Evolutionary conservation across 2,113 vertebrate species (phyloP).

Genomic region (Bubo scandiacus): DNA sequence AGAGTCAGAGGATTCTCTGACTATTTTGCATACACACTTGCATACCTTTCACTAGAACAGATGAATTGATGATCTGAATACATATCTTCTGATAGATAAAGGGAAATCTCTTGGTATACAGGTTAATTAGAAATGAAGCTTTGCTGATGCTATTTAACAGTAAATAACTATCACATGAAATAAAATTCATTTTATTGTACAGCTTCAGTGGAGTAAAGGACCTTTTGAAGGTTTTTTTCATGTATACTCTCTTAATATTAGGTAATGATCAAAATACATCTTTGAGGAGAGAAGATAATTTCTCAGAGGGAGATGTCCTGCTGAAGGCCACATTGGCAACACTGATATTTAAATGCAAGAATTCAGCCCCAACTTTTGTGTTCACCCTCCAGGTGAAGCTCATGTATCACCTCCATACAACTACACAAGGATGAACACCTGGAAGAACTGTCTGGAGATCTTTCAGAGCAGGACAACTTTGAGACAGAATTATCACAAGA

Average conservation of each 20-base stretch:
- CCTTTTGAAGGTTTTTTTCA: neutral
- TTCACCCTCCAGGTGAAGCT: neutral
- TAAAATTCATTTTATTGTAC: neutral
- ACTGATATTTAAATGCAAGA: fast-evolving
- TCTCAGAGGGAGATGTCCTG: neutral
- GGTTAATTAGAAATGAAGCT: neutral
- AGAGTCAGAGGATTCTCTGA: neutral
- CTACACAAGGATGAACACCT: fast-evolving
- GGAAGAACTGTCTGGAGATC: neutral
- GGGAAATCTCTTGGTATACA: neutral
- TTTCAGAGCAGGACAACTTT: neutral
- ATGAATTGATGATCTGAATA: neutral
- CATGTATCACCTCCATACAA: fast-evolving
- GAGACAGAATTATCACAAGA: neutral
- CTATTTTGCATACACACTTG: neutral
- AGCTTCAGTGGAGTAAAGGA: neutral
- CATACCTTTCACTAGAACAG: neutral
- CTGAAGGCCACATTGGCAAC: neutral
- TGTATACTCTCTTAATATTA: neutral
- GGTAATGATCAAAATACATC: fast-evolving
- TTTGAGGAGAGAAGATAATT: fast-evolving
- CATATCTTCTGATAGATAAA: neutral
- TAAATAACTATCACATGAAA: neutral
- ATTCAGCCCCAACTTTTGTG: neutral
- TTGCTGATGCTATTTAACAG: neutral